These are phyloP conservation scores for Astropecten irregularis DNA, from an alignment of 53 echinoderm and acorn worm species.

Conservation along the genomic window DNA sequence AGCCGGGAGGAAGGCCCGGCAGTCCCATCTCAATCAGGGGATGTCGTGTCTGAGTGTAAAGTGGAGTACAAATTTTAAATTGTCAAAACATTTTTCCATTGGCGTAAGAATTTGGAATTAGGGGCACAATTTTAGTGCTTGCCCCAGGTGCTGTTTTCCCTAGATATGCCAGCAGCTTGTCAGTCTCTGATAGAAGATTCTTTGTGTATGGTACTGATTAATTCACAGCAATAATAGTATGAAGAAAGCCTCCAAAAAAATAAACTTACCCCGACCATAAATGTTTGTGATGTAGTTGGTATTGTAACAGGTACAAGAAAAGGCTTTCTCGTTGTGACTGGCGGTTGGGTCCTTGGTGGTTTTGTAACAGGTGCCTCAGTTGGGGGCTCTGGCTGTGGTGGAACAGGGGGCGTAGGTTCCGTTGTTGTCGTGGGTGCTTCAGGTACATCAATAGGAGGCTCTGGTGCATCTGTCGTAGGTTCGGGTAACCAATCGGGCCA, in stretches of 20 bases:
- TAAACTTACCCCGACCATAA: conserved; percentile 12
- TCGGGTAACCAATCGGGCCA: conserved; percentile 33
- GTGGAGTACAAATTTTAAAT: background rate
- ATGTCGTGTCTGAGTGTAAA: conserved; percentile 1
- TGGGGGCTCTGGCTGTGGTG: conserved; percentile 26
- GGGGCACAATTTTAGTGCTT: too few relatives aligned
- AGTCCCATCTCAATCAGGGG: conserved; percentile 45
- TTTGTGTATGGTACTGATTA: too few relatives aligned
- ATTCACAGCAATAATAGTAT: too few relatives aligned
- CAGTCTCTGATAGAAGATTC: too few relatives aligned
- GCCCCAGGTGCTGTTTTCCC: too few relatives aligned
- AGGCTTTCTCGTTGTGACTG: background rate
- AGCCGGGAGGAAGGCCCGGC: conserved; percentile 70
- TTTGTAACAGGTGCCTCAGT: conserved; percentile 8
- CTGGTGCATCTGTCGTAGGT: conserved; percentile 3
- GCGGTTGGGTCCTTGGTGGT: conserved; percentile 13
- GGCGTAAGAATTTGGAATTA: too few relatives aligned
- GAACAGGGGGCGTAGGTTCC: background rate
- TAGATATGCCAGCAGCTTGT: too few relatives aligned
- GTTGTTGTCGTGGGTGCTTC: background rate
- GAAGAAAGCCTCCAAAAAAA: too few relatives aligned
- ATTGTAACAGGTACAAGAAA: conserved; percentile 17
- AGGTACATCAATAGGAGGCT: background rate
- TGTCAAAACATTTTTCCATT: too few relatives aligned
- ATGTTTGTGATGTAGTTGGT: conserved; percentile 18